These are phyloP conservation scores for Megaleporinus macrocephalus DNA, from an alignment of 2,113 vertebrate genomes.

Conservation along the genomic window DNA sequence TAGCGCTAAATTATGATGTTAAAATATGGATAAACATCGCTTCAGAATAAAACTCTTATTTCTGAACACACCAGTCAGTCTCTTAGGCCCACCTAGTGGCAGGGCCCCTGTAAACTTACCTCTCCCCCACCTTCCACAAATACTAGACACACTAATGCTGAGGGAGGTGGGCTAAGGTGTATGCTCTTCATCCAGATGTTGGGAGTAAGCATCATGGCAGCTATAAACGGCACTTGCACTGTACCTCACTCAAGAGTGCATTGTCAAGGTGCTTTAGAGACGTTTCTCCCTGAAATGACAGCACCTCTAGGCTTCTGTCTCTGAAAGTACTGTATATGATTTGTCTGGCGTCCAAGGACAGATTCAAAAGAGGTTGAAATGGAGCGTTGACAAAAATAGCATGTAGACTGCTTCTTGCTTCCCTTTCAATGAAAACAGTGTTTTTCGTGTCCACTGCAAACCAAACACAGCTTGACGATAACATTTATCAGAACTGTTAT, in stretches of 20 bases:
- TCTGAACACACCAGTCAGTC: too few relatives aligned
- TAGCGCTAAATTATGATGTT: too few relatives aligned
- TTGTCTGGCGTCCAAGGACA: slow-evolving; percentile 39
- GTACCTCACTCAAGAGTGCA: slow-evolving; percentile 43
- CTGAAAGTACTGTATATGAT: slow-evolving; percentile 29
- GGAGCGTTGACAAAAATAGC: neutral
- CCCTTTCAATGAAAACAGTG: neutral
- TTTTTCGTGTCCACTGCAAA: slow-evolving; percentile 8
- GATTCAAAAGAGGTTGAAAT: slow-evolving; percentile 7
- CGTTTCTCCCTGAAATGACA: slow-evolving; percentile 41
- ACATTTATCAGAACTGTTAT: neutral
- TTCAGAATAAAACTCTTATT: too few relatives aligned
- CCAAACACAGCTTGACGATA: neutral
- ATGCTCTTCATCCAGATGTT: slow-evolving; percentile 32
- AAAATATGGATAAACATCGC: too few relatives aligned
- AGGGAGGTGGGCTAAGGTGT: slow-evolving; percentile 34
- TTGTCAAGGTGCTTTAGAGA: slow-evolving; percentile 52
- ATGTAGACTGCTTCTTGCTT: neutral
- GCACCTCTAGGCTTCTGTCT: slow-evolving; percentile 40
- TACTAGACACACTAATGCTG: slow-evolving; percentile 28
- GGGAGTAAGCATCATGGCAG: slow-evolving; percentile 25
- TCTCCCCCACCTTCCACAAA: too few relatives aligned
- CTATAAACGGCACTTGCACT: slow-evolving; percentile 41
- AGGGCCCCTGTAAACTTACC: too few relatives aligned
- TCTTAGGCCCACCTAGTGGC: too few relatives aligned